These are phyloP conservation scores for Spodoptera exigua DNA, from an alignment of 2,888 invertebrate species.

Conservation along the genomic window DNA sequence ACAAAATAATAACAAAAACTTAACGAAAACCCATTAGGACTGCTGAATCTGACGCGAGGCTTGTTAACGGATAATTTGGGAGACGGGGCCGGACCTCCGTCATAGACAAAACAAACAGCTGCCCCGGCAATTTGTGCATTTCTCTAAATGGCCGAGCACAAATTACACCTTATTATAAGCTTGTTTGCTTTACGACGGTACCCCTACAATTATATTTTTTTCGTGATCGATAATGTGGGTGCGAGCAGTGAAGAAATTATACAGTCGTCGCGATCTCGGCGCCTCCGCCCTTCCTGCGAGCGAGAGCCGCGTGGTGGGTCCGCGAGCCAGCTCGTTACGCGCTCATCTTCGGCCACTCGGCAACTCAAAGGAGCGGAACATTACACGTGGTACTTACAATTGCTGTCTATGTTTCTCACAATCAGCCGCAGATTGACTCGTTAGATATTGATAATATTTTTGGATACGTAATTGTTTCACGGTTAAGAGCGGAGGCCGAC, in stretches of 20 bases:
- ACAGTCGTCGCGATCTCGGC: slow-evolving; percentile 81
- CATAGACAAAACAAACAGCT: slow-evolving; percentile 90
- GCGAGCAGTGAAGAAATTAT: slow-evolving; percentile 88
- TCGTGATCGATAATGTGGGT: slow-evolving; percentile 86
- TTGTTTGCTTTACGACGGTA: slow-evolving; percentile 89
- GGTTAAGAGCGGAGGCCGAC: slow-evolving; percentile 50
- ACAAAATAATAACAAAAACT: slow-evolving; percentile 85
- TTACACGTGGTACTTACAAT: slow-evolving; percentile 29
- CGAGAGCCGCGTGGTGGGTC: slow-evolving; percentile 49
- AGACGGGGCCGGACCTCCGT: slow-evolving; percentile 84
- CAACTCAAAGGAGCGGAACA: slow-evolving; percentile 18
- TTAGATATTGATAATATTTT: slow-evolving; percentile 53
- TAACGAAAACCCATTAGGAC: slow-evolving; percentile 89
- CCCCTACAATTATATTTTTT: slow-evolving; percentile 89
- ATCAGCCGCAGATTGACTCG: slow-evolving; percentile 46
- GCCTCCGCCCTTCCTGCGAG: slow-evolving; percentile 79
- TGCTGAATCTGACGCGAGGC: slow-evolving; percentile 89
- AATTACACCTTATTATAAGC: slow-evolving; percentile 90
- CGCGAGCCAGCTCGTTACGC: slow-evolving; percentile 27
- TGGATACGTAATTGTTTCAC: slow-evolving; percentile 53
- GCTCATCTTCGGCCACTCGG: too few relatives aligned
- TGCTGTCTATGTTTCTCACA: slow-evolving; percentile 40
- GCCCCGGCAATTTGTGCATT: slow-evolving; percentile 88
- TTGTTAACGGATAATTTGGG: slow-evolving; percentile 88
- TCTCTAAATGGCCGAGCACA: slow-evolving; percentile 89